These are phyloP conservation scores for Thymelicus acteon DNA, from an alignment of 2,888 invertebrate genomes.

Conservation along the genomic window DNA sequence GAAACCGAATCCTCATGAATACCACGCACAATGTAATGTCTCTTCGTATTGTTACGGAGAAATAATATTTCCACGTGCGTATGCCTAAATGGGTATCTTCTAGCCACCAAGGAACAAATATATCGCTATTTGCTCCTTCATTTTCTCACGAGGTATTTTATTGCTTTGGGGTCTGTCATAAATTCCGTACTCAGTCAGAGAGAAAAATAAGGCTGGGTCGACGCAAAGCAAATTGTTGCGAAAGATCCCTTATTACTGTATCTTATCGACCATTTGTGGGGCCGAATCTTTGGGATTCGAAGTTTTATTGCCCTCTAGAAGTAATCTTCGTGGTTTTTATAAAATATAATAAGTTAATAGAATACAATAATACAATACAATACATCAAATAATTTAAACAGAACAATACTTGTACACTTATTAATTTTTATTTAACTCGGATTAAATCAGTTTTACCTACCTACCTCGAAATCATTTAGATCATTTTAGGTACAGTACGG, in stretches of 20 bases:
- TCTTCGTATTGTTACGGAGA: conserved; percentile 43
- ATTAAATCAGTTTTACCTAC: no score
- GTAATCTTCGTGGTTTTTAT: not conserved
- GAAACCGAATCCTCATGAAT: conserved; percentile 28
- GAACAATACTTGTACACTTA: no score
- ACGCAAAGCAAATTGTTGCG: conserved; percentile 73
- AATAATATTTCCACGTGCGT: conserved; percentile 69
- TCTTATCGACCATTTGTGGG: conserved; percentile 62
- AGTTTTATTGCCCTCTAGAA: not conserved
- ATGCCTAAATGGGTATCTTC: conserved; percentile 74
- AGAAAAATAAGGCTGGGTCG: conserved; percentile 79
- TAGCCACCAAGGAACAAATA: conserved; percentile 81
- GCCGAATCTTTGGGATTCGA: conserved; percentile 7
- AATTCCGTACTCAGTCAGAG: conserved; percentile 80
- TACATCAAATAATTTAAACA: no score
- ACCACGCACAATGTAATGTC: conserved; percentile 33
- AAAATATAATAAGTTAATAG: no score
- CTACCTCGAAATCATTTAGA: no score
- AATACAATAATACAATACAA: no score
- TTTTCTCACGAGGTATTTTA: conserved; percentile 84
- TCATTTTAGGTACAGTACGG: no score
- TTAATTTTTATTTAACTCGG: no score
- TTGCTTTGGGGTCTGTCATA: conserved; percentile 82
- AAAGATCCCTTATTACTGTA: conserved; percentile 75
- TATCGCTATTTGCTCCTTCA: conserved; percentile 84